Conservation (phyloP, 2,113 vertebrate genomes). For the Nanger granti region DNA sequence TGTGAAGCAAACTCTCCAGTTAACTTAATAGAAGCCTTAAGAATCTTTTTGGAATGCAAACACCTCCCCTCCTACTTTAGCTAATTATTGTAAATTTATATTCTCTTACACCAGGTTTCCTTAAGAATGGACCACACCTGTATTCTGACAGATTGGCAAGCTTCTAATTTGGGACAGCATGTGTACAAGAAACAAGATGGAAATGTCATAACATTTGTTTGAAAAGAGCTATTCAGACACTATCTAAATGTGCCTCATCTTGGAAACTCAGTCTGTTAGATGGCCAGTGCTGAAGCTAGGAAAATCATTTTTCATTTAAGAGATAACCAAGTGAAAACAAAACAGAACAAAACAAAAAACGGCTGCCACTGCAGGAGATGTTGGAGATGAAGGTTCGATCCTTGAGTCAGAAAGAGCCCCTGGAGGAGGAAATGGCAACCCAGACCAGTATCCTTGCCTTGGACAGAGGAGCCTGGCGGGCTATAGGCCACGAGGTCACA, state of each 20-base stretch:
- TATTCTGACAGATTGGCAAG: constrained; percentile 29
- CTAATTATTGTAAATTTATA: background rate
- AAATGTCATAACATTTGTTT: constrained; percentile 38
- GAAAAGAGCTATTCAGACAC: background rate
- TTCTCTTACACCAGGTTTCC: constrained; percentile 11
- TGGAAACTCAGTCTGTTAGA: background rate
- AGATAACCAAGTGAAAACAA: background rate
- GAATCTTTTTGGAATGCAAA: constrained; percentile 4
- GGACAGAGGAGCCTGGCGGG: background rate
- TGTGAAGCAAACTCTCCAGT: background rate
- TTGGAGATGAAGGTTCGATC: background rate
- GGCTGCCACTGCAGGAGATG: background rate
- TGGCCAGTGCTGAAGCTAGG: background rate
- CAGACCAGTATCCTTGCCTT: background rate
- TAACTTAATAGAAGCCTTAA: constrained; percentile 11
- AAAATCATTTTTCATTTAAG: background rate
- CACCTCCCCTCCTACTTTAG: background rate
- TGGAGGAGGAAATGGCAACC: background rate
- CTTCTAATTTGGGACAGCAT: constrained; percentile 5
- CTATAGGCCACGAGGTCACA: background rate
- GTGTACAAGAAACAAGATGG: background rate
- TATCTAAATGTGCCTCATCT: background rate
- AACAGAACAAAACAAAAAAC: background rate
- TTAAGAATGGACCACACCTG: constrained; percentile 22
- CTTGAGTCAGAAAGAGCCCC: background rate